A percentile compares a stretch with the other conserved stretches of the same genome.
These are phyloP conservation scores for Heteronetta atricapilla DNA, from an alignment of 2,113 vertebrate genomes.

Conservation along the genomic window DNA sequence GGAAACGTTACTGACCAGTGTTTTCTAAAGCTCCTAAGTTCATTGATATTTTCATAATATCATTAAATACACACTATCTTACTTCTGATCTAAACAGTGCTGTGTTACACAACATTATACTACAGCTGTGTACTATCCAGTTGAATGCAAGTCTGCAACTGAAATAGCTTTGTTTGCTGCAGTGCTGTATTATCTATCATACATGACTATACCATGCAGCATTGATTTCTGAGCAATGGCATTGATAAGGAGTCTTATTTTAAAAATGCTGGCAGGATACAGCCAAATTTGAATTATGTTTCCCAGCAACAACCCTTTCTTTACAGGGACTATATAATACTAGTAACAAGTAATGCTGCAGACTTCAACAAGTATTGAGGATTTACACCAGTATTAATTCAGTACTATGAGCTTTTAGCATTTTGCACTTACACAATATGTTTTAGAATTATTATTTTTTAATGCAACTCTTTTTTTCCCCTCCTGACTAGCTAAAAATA, in stretches of 20 bases:
- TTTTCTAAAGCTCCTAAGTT: neutral
- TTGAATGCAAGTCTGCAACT: neutral
- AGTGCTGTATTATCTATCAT: constrained; percentile 23
- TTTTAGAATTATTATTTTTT: neutral
- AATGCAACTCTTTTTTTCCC: neutral
- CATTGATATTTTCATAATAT: neutral
- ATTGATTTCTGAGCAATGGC: constrained; percentile 48
- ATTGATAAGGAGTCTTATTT: constrained; percentile 46
- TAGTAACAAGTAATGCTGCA: neutral
- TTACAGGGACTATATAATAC: constrained; percentile 27
- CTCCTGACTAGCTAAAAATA: neutral
- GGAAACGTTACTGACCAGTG: neutral
- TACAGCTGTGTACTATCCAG: neutral
- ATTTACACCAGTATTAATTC: constrained; percentile 32
- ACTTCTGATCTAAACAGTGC: neutral
- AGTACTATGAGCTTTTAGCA: constrained; percentile 17
- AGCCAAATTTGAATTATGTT: constrained; percentile 37
- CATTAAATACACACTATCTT: neutral
- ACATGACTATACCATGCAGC: neutral
- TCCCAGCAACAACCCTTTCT: constrained; percentile 29
- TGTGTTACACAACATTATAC: neutral
- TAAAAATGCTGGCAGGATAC: constrained; percentile 12
- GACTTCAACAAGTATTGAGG: neutral
- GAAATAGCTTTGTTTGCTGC: constrained; percentile 21
- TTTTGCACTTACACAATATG: neutral